These are phyloP conservation scores for Papilio machaon DNA, from an alignment of 1,140 invertebrate species.

Conservation along the genomic window DNA sequence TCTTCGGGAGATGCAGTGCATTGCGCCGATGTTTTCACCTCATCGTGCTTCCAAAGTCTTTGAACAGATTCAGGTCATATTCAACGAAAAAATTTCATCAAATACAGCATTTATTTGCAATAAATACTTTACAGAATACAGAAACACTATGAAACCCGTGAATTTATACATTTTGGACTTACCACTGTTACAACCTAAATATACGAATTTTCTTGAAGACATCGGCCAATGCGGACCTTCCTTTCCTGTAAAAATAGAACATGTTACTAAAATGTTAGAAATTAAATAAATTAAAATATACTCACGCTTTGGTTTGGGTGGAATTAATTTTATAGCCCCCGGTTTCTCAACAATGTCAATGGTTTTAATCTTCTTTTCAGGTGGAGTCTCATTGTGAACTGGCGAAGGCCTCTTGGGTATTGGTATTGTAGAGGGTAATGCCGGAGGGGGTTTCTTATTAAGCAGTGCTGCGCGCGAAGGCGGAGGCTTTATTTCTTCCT, in stretches of 20 bases:
- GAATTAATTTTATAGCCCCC: slow-evolving; percentile 91
- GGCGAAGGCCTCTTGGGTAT: slow-evolving; percentile 86
- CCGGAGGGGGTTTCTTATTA: slow-evolving; percentile 84
- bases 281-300: slow-evolving; percentile 70
- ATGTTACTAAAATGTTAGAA: slow-evolving; percentile 57
- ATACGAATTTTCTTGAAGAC: slow-evolving; percentile 53
- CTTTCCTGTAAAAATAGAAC: slow-evolving; percentile 73
- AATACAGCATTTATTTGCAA: slow-evolving; percentile 77
- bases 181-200: slow-evolving; percentile 66
- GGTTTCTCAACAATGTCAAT: slow-evolving; percentile 85
- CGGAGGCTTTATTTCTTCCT: slow-evolving; percentile 91
- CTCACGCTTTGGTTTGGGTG: slow-evolving; percentile 95
- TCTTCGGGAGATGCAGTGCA: slow-evolving; percentile 53
- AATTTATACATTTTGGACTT: slow-evolving; percentile 80
- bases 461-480: slow-evolving; percentile 83
- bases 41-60: slow-evolving; percentile 55
- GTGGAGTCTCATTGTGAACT: slow-evolving; percentile 80
- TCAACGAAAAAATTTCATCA: slow-evolving; percentile 68
- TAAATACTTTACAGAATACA: slow-evolving; percentile 69
- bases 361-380: slow-evolving; percentile 90
- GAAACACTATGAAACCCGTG: slow-evolving; percentile 63
- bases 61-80: slow-evolving; percentile 69
- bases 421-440: slow-evolving; percentile 76
- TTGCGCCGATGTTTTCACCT: slow-evolving; percentile 53
- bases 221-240: slow-evolving; percentile 46